phyloP scores from a whole-genome alignment of 2,797 vertebrate genomes.

The Scleropages formosus region DNA sequence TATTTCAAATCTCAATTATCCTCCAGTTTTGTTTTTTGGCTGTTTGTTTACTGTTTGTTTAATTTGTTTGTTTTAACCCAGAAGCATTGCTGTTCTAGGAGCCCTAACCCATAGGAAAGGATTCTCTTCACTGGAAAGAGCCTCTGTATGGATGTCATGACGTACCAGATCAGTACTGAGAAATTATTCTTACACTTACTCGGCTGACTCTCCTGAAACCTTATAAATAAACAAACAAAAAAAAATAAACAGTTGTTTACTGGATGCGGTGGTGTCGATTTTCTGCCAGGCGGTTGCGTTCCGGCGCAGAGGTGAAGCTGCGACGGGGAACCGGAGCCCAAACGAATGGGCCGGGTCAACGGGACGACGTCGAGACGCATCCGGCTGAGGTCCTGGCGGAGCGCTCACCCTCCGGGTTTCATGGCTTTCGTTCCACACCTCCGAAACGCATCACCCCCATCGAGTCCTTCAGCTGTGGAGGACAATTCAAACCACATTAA shows the following conservation, averaged over 20 bases:
- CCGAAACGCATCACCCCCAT: too few relatives aligned
- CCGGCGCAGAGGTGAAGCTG: neutral
- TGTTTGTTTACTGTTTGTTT: constrained; percentile 43
- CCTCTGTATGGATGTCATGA: constrained; percentile 81
- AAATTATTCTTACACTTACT: constrained; percentile 72
- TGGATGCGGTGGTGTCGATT: constrained; percentile 49
- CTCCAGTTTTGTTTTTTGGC: constrained; percentile 67
- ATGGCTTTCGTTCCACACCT: too few relatives aligned
- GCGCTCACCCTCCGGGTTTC: too few relatives aligned
- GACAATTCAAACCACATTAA: too few relatives aligned
- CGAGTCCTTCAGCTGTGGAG: too few relatives aligned
- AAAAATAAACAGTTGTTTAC: constrained; percentile 62
- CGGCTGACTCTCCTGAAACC: constrained; percentile 77
- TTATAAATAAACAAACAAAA: constrained; percentile 78
- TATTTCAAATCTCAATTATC: constrained; percentile 73
- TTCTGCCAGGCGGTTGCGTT: neutral
- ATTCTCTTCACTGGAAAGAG: constrained; percentile 79
- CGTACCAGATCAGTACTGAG: constrained; percentile 84
- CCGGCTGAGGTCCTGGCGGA: too few relatives aligned
- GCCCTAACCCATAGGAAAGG: constrained; percentile 73
- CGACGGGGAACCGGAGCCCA: too few relatives aligned
- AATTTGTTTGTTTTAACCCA: constrained; percentile 56
- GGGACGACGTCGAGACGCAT: too few relatives aligned
- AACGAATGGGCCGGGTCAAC: too few relatives aligned
- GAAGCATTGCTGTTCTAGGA: constrained; percentile 73